phyloP scores from a whole-genome alignment of 2,888 invertebrate species.

The Oxyscelio sp. region DNA sequence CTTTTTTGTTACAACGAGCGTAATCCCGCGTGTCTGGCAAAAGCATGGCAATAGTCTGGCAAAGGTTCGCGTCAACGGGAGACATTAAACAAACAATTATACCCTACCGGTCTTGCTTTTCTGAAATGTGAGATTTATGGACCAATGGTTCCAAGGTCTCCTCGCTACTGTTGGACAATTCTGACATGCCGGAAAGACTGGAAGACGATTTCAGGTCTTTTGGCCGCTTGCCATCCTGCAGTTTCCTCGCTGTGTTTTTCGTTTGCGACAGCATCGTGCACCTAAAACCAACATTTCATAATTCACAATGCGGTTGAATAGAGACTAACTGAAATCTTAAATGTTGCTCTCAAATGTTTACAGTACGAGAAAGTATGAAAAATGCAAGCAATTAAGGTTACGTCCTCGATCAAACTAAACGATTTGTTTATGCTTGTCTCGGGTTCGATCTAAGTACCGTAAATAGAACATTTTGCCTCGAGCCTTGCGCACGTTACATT shows the following conservation, averaged over 20 bases:
- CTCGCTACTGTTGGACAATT: slow-evolving; percentile 87
- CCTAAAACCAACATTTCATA: slow-evolving; percentile 57
- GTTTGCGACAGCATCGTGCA: slow-evolving; percentile 84
- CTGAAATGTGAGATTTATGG: slow-evolving; percentile 83
- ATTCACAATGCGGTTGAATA: no score
- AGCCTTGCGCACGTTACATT: no score
- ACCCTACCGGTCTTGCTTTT: slow-evolving; percentile 83
- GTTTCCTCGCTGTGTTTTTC: slow-evolving; percentile 80
- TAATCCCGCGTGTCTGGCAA: no score
- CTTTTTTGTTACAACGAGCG: no score
- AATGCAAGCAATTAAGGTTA: neutral
- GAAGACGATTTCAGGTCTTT: slow-evolving; percentile 87
- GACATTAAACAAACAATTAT: no score
- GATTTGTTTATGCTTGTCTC: slow-evolving; percentile 36
- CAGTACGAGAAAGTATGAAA: no score
- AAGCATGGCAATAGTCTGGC: no score
- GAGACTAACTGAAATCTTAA: no score
- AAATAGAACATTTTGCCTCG: slow-evolving; percentile 50
- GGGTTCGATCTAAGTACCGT: slow-evolving; percentile 22
- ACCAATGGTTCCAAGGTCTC: slow-evolving; percentile 86
- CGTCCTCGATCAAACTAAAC: slow-evolving; percentile 1
- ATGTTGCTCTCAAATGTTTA: no score
- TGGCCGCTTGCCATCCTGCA: slow-evolving; percentile 85
- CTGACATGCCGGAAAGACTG: slow-evolving; percentile 87
- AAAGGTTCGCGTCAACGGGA: no score